Conservation (phyloP, 2,797 vertebrate species). For the Sorex maritimensis region DNA sequence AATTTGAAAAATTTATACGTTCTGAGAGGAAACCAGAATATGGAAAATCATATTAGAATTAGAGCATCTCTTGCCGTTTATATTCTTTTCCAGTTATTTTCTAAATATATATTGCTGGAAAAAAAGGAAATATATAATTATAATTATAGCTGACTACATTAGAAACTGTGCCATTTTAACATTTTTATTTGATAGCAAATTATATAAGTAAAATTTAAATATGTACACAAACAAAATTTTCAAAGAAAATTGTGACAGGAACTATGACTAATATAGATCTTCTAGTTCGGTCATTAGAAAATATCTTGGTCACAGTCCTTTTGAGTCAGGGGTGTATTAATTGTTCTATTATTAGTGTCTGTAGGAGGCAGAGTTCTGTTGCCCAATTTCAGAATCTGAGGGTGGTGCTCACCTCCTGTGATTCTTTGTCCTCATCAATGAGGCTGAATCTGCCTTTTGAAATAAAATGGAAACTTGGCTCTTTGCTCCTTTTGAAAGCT, state of each 20-base stretch:
- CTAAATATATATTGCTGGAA: not conserved
- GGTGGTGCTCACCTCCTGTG: not conserved
- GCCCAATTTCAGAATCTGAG: not conserved
- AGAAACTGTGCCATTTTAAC: not conserved
- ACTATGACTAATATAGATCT: not conserved
- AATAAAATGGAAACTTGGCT: not conserved
- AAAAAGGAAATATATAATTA: not conserved
- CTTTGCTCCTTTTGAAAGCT: not conserved
- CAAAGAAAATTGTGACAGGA: conserved; percentile 20
- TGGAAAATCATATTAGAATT: not conserved
- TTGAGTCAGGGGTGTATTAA: not conserved
- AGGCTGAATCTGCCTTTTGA: not conserved
- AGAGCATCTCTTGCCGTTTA: conserved; percentile 25
- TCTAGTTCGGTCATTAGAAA: not conserved
- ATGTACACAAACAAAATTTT: not conserved
- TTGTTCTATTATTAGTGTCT: not conserved
- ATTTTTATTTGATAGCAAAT: conserved; percentile 18
- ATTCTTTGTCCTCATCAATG: not conserved
- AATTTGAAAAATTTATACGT: no score
- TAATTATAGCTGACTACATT: not conserved
- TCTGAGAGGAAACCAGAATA: no score
- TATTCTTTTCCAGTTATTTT: conserved; percentile 45
- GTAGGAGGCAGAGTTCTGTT: not conserved
- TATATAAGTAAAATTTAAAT: not conserved
- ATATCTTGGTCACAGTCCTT: not conserved